A percentile compares a stretch with the other conserved stretches of the same genome.
phyloP scores from a whole-genome alignment of 2,888 invertebrate genomes.

The Zaprionus lineosus region DNA sequence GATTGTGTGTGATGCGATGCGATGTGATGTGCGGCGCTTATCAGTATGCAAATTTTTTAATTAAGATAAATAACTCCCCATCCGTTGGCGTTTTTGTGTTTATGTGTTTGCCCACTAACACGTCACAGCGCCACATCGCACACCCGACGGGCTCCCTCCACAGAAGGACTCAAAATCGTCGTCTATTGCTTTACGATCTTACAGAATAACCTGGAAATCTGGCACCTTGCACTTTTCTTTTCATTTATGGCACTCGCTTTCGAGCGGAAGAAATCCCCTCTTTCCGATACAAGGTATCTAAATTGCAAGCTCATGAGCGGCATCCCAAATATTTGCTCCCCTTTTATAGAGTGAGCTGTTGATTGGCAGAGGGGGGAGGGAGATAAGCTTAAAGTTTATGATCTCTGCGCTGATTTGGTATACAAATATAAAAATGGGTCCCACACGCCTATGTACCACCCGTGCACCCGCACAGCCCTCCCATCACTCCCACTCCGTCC shows the following conservation, averaged over 20 bases:
- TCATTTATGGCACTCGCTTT: constrained; percentile 22
- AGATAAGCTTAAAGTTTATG: constrained; percentile 42
- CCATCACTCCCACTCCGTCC: neutral
- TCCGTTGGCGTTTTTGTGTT: constrained; percentile 3
- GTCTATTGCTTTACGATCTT: too few species aligned
- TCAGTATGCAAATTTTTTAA: constrained; percentile 36
- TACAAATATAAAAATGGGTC: constrained; percentile 36
- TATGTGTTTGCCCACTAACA: constrained; percentile 34
- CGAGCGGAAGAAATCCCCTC: neutral
- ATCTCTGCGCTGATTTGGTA: constrained; percentile 45
- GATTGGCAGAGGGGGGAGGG: too few species aligned
- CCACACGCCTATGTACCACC: too few species aligned
- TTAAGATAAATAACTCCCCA: constrained; percentile 29
- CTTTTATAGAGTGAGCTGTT: constrained; percentile 46
- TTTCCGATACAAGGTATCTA: neutral
- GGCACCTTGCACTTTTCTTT: constrained; percentile 25
- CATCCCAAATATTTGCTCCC: constrained; percentile 33
- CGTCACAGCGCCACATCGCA: neutral
- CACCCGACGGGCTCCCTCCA: too few species aligned
- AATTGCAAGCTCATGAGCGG: constrained; percentile 37
- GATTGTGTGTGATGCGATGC: constrained; percentile 9
- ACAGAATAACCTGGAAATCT: too few species aligned
- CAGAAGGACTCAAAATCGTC: too few species aligned
- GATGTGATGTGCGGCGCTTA: too few species aligned
- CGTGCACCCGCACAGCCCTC: too few species aligned